phyloP scores from a whole-genome alignment of 2,797 vertebrate genomes.

The Amphiprion clarkii region DNA sequence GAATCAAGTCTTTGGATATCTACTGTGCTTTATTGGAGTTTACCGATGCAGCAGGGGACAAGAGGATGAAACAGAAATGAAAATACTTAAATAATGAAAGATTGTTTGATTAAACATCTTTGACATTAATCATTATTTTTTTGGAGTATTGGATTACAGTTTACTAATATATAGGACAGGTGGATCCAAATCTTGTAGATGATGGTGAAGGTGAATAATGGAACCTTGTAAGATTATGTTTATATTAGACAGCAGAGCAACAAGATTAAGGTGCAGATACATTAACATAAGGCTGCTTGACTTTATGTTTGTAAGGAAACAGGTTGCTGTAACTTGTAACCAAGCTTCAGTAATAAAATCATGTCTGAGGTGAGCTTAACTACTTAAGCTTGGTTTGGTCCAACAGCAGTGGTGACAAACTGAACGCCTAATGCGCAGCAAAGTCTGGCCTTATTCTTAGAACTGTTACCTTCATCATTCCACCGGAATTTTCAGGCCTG shows the following conservation, averaged over 20 bases:
- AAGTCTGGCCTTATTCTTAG: not conserved
- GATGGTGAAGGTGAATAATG: not conserved
- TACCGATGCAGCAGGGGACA: not conserved
- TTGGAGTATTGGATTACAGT: not conserved
- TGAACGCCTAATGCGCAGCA: not conserved
- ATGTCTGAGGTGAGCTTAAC: not conserved
- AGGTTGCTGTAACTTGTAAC: no score
- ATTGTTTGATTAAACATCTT: not conserved
- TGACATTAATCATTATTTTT: not conserved
- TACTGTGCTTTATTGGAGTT: slow-evolving; percentile 9
- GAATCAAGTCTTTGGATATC: slow-evolving; percentile 76
- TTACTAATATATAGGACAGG: not conserved
- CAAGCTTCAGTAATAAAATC: not conserved
- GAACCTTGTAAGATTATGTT: not conserved
- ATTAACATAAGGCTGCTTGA: no score
- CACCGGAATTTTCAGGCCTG: not conserved
- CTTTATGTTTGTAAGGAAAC: no score
- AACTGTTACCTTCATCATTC: not conserved
- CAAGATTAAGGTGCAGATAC: not conserved
- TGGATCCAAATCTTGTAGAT: not conserved
- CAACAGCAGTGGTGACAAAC: not conserved
- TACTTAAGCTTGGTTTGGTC: not conserved
- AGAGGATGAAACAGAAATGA: not conserved
- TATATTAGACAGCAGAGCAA: not conserved
- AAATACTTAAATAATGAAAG: not conserved